Base-by-base conservation (phyloP, 2,113 vertebrate species). In the Nanorana parkeri region DNA sequence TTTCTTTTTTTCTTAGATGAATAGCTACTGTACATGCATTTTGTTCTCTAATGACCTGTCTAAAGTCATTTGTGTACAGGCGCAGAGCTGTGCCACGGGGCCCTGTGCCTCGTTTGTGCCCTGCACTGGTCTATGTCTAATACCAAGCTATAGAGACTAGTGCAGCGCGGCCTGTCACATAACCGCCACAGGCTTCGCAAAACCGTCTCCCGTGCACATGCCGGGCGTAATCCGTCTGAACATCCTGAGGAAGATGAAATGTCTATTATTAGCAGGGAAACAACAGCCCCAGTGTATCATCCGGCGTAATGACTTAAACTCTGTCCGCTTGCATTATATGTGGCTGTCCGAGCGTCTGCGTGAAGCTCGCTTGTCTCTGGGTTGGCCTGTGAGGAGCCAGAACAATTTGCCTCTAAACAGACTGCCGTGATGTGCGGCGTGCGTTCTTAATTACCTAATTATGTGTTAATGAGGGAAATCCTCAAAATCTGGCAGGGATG, bases 61-160 rank as follows among this genome's bases (percentile, higher is more conserved):
- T 41, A 21, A 69, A 19, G 55, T 60, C 28, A 80, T 80, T 80
- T 69, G 17, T 69, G 66, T 32, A 32, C 10, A 23, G 29, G 1
- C 36, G 54, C 21, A n/a, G 29, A 61, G 67, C 65, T 15, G 4
- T 71, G 78, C 78, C 78, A 10, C 0, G 21, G 55, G 36, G 66
- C 13, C 15, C 36, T 1, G 65, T n/a, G 29, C 51, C 77, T 60
- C 26, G 26, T 55, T 68, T 23, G 65, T 36, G 77, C 77, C 66
- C 55, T 17, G 26, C 36, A 58, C 77, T 68, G 77, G 77, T 79
- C 32, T 23, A 47, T 20, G 78, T 80, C 78, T 80, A 3, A 26
- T 60, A 80, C 78, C 78, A 60, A 69, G 78, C 78, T 80, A 55
- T 69, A 80, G 66, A 80, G 54, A 80, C 78, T 80, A 80, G 66